These are phyloP conservation scores for Drosophila pruinosa DNA, from an alignment of 1,140 invertebrate genomes.

Conservation along the genomic window DNA sequence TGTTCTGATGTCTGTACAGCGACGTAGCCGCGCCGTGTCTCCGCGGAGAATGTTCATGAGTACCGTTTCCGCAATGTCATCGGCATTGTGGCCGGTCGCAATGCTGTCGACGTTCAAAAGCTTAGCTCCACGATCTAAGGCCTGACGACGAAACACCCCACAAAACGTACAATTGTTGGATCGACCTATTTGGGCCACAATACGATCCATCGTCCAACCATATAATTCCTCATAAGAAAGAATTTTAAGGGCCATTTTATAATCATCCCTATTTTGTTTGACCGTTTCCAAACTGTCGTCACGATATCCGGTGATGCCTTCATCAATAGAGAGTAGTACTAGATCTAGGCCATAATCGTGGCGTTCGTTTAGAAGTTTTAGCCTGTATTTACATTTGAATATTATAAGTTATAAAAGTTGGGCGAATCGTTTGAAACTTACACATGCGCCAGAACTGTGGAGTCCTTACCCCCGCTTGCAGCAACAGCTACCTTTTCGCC, in stretches of 20 bases:
- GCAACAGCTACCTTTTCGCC: conserved; percentile 97
- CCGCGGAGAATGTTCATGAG: conserved; percentile 99
- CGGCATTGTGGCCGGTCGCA: conserved; percentile 99
- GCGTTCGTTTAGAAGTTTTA: conserved; percentile 96
- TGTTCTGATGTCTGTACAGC: conserved; percentile 95
- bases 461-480: conserved; percentile 99
- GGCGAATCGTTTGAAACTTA: conserved; percentile 25
- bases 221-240: conserved; percentile 99
- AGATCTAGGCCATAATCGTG: conserved; percentile 96
- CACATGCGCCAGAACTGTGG: conserved; percentile 97
- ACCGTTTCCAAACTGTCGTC: conserved; percentile 99
- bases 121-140: conserved; percentile 96
- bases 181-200: conserved; percentile 96
- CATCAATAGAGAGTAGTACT: conserved; percentile 97
- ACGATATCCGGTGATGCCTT: conserved; percentile 98
- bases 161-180: conserved; percentile 99
- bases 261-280: conserved; percentile 96
- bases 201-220: conserved; percentile 99
- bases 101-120: conserved; percentile 95
- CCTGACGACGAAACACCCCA: conserved; percentile 98
- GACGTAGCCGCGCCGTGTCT: conserved; percentile 95
- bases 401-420: background rate
- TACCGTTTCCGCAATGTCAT: conserved; percentile 99
- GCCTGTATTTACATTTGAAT: background rate
- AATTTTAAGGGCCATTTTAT: conserved; percentile 96